Evolutionary conservation across 2,113 vertebrate genomes (phyloP), one percentile per base, ranked within the genome.

Genomic region (Cisticola juncidis): DNA sequence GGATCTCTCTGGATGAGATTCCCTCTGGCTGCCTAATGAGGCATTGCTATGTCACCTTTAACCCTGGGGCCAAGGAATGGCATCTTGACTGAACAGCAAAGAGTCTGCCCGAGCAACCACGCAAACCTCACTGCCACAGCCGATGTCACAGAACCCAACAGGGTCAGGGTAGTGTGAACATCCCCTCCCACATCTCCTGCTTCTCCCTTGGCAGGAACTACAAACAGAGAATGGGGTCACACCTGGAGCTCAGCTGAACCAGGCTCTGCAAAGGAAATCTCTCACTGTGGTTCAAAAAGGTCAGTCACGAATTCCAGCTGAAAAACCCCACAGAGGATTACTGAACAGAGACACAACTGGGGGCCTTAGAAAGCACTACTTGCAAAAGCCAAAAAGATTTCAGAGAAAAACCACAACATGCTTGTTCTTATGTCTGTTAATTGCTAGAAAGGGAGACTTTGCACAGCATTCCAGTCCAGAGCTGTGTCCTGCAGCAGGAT

Each of bases 151-250:
- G 24, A 33, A 1, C 14, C n/a, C n/a, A 81, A 1, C 17, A 21
- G 9, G 33, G n/a, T 9, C 57, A 58, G 19, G 9, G 21, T 2
- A 56, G 22, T 1, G 1, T 66, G 76, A 84, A 47, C 40, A 71
- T 6, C 35, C 53, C 88, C 33, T 69, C 56, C 71, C 40, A 1
- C 20, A 81, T 3, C 42, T 60, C 16, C 54, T 73, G 29, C 53
- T 91, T 79, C 54, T 90, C 45, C 33, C n/a, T 14, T 66, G 56
- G 31, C 40, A 51, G 35, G 70, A 64, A 22, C 40, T 60, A 18
- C 11, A 45, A 19, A 31, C 0, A 2, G 26, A 47, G 29, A 60
- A 64, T 2, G 0, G 44, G 18, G 28, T 22, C 2, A 0, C 20
- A 47, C 56, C 48, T 5, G 8, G 29, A 72, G 53, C 76, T 83